phyloP scores from a whole-genome alignment of 2,888 invertebrate genomes.

The Eurytoma adleriae region DNA sequence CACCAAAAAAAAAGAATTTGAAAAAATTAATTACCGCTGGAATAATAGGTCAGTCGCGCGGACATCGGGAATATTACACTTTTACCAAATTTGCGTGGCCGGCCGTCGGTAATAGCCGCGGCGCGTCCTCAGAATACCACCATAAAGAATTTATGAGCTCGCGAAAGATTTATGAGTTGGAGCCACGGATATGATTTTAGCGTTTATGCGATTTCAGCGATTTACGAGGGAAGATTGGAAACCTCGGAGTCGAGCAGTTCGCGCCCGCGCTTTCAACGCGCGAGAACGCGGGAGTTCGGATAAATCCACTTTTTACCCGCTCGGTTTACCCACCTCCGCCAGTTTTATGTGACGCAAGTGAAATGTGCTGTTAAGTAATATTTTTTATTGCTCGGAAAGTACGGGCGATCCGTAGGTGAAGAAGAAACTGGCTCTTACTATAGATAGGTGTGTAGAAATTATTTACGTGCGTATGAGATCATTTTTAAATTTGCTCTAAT shows the following conservation, averaged over 20 bases:
- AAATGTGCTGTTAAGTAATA: slow-evolving; percentile 36
- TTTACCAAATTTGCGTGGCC: neutral
- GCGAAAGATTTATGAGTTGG: slow-evolving; percentile 59
- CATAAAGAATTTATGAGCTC: slow-evolving; percentile 63
- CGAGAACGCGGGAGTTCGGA: neutral
- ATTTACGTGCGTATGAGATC: neutral
- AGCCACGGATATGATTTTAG: slow-evolving; percentile 62
- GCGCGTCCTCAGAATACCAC: slow-evolving; percentile 56
- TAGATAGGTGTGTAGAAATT: neutral
- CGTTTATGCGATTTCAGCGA: slow-evolving; percentile 62
- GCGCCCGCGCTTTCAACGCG: neutral
- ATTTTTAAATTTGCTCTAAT: neutral
- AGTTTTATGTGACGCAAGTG: slow-evolving; percentile 14
- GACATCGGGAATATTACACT: neutral
- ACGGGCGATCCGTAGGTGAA: too few relatives aligned
- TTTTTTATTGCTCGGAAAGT: slow-evolving; percentile 21
- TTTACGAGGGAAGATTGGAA: slow-evolving; percentile 59
- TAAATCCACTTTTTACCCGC: slow-evolving; percentile 1
- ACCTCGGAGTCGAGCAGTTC: slow-evolving; percentile 20
- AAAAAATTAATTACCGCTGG: slow-evolving; percentile 19
- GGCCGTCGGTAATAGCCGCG: slow-evolving; percentile 33
- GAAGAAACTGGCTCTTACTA: too few relatives aligned
- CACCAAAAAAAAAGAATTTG: neutral
- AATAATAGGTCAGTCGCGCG: neutral
- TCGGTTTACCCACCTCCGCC: neutral